Evolutionary conservation across 92 coral and sea anemone genomes (phyloP).

Genomic region (Porites cylindrica): DNA sequence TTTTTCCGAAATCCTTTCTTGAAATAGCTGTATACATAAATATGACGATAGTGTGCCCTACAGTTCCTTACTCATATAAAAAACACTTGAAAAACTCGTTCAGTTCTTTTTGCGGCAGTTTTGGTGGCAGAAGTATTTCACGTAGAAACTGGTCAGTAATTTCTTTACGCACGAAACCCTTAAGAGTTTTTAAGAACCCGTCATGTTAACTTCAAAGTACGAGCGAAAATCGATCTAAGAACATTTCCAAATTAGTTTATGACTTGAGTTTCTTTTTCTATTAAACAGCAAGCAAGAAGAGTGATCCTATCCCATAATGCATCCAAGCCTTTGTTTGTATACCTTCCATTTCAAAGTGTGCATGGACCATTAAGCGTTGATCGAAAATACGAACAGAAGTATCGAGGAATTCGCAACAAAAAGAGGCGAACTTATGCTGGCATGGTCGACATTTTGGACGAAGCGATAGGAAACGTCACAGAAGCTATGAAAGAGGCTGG

Average conservation of each 20-base stretch:
- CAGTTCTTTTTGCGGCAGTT: too few relatives aligned
- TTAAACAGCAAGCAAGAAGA: constrained; percentile 34
- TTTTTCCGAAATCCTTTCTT: too few relatives aligned
- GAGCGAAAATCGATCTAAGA: too few relatives aligned
- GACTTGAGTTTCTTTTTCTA: background rate
- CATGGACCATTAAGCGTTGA: constrained; percentile 66
- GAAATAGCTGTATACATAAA: too few relatives aligned
- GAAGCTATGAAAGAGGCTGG: constrained; percentile 50
- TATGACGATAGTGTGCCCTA: too few relatives aligned
- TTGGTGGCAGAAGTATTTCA: too few relatives aligned
- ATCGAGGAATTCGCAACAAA: constrained; percentile 54
- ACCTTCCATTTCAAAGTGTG: constrained; percentile 54
- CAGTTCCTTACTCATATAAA: too few relatives aligned
- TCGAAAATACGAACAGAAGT: constrained; percentile 51
- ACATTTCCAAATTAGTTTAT: background rate
- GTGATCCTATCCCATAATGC: constrained; percentile 38
- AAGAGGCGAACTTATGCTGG: constrained; percentile 64
- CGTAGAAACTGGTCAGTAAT: too few relatives aligned
- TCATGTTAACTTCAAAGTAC: too few relatives aligned
- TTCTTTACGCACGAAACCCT: too few relatives aligned
- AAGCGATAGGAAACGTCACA: constrained; percentile 80
- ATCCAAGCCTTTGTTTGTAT: constrained; percentile 39
- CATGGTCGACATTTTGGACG: constrained; percentile 81
- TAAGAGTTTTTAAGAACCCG: too few relatives aligned
- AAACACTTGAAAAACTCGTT: too few relatives aligned